Evolutionary conservation across 1,140 invertebrate genomes (phyloP).

Genomic region (Chrysoperla carnea): DNA sequence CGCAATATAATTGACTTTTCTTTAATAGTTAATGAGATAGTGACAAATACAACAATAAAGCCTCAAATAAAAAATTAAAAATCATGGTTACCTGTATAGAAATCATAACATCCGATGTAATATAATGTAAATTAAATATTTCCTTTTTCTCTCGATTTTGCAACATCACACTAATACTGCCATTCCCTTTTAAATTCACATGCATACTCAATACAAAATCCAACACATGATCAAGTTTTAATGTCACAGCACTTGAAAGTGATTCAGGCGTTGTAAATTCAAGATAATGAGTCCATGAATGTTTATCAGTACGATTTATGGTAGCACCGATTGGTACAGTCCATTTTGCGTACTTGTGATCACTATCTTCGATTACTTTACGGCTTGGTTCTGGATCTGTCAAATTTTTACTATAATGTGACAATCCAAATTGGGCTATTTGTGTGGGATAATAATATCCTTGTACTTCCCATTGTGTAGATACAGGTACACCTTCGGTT

Average conservation of each 20-base stretch:
- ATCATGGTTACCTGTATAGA: constrained; percentile 39
- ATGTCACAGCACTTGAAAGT: constrained; percentile 43
- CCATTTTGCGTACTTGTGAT: constrained; percentile 43
- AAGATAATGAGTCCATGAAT: constrained; percentile 35
- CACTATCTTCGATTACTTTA: constrained; percentile 56
- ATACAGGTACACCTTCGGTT: constrained; percentile 80
- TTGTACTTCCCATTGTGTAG: constrained; percentile 83
- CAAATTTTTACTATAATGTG: constrained; percentile 91
- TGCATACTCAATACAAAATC: constrained; percentile 66
- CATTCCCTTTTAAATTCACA: constrained; percentile 52
- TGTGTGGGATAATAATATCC: constrained; percentile 98
- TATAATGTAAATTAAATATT: constrained; percentile 66
- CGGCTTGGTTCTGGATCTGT: constrained; percentile 57
- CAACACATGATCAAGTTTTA: constrained; percentile 52
- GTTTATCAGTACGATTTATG: constrained; percentile 37
- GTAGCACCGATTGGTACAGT: constrained; percentile 40
- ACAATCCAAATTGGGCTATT: constrained; percentile 93
- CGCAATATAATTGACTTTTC: no score
- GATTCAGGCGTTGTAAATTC: constrained; percentile 55
- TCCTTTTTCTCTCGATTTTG: constrained; percentile 62
- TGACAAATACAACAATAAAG: not conserved
- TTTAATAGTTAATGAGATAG: not conserved
- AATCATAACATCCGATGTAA: constrained; percentile 53
- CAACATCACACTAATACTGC: constrained; percentile 58
- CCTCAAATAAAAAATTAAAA: constrained; percentile 1